Base-by-base conservation (phyloP, 2,888 invertebrate species). In the Agrotis ipsilon region DNA sequence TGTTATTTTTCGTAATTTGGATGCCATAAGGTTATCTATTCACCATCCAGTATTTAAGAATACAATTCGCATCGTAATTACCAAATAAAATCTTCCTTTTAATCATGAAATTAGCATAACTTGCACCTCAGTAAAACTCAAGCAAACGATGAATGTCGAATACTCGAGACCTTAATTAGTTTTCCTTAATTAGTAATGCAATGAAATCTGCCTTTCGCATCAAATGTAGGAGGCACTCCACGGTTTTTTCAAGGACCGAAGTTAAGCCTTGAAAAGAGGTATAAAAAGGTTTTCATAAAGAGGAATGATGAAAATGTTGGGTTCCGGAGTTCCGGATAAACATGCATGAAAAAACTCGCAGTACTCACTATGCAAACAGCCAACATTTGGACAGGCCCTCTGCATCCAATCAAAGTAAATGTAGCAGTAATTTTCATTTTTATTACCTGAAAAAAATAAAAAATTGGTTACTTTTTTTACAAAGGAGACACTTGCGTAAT, bases 111-210 rank as follows among this genome's bases (percentile, higher is more conserved):
- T 76, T 14, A 39, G 2, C 32, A 19, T 24, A 69, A 77, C 39
- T 57, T 51, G 16, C 45, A 76, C 18, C 45, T 49, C 16, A 32
- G n/a, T 6, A n/a, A 57, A 71, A 63, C 14, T 66, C 52, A 43
- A 70, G 46, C 73, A 75, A 73, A 69, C 32, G 19, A 13, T 55
- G 52, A 57, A 70, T 58, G 14, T 52, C 39, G 39, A 32, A 24
- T 62, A 49, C 11, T 39, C 39, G 27, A 66, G 32, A 43, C n/a
- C 51, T 52, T 63, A 46, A 74, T 65, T 62, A 58, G 54, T 68
- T 72, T 74, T 61, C 70, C 68, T 66, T 82, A 83, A 78, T 83
- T 78, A 75, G 68, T 59, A 59, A 70, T 71, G 78, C 71, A 48
- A 78, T 78, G 39, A 72, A 68, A 76, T 39, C 59, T 68, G 27